Base-by-base conservation (phyloP, 2,113 vertebrate species). In the Cathartes aura region DNA sequence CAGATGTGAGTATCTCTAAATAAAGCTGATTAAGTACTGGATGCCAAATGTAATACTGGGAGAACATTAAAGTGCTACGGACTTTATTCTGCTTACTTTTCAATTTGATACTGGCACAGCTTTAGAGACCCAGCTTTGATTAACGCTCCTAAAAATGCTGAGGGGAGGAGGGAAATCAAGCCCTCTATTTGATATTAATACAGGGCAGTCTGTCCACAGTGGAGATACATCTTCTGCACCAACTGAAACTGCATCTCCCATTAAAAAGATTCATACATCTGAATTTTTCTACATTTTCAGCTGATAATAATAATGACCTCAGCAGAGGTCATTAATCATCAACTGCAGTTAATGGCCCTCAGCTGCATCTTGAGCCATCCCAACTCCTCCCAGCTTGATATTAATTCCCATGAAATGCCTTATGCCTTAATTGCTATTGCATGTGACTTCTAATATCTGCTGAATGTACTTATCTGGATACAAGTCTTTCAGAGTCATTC, bases 301-400 rank as follows among this genome's bases (percentile, higher is more conserved):
- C 84, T 89, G 85, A 93, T 88, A 92, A 81, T 74, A 91, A 42
- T 55, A 83, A 90, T 43, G 71, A 94, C 92, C 94, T 93, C 71
- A 97, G 92, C 79, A 94, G 60, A 96, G 94, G 64, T 88, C 87
- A 89, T 94, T 95, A 93, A 93, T 95, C 91, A 95, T 67, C 87
- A 90, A n/a, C 63, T 76, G 75, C 75, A 93, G 52, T 64, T 94
- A 96, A 93, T 60, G 72, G 79, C 71, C 74, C 67, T 92, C 91
- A 95, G 89, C 95, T 95, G 93, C 79, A 94, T 90, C 73, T 88
- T 23, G 47, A 92, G 87, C 75, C 74, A 94, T 90, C 62, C 36
- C 47, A 76, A 22, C 64, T 96, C 76, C 86, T 96, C 73, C 63
- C n/a, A 87, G 58, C 53, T 93, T 68, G 63, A 42, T 83, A 95